Evolutionary conservation across 2,888 invertebrate species (phyloP).

Genomic region (Nectonema munidae): DNA sequence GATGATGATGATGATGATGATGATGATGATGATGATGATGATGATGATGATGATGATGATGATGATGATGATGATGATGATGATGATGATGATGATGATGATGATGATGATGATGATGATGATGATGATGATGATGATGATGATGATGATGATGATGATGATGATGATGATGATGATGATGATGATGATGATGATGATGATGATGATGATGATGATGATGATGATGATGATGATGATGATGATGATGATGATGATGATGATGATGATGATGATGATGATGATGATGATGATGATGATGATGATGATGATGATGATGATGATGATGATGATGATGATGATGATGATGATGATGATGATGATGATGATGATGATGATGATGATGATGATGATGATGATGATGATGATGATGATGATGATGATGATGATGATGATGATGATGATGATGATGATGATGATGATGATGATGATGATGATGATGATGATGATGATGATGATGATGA

Average conservation of each 20-base stretch:
- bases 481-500: background rate
- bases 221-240: background rate
- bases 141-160: too few relatives aligned
- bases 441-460: background rate
- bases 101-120: too few relatives aligned
- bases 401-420: background rate
- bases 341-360: background rate
- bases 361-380: background rate
- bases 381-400: background rate
- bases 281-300: background rate
- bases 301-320: background rate
- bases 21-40: too few relatives aligned
- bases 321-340: background rate
- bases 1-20: too few relatives aligned
- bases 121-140: too few relatives aligned
- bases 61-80: too few relatives aligned
- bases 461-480: background rate
- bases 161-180: too few relatives aligned
- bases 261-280: background rate
- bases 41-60: too few relatives aligned
- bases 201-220: too few relatives aligned
- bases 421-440: background rate
- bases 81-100: too few relatives aligned
- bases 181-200: too few relatives aligned
- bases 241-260: background rate